phyloP scores from a whole-genome alignment of 2,113 vertebrate species.

The Stercorarius parasiticus region DNA sequence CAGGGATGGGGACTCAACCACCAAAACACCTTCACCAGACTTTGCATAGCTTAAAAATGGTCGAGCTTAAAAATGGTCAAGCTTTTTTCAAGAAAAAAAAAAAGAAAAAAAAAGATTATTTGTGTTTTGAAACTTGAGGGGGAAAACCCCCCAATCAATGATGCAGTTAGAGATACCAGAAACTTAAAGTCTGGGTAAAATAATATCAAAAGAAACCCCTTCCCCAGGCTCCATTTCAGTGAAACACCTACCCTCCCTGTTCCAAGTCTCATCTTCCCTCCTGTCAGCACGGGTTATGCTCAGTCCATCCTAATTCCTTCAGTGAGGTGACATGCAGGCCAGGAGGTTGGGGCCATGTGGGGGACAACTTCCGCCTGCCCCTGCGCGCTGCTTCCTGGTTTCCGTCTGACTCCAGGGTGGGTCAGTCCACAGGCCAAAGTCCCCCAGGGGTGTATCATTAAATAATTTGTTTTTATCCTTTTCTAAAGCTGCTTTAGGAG shows the following conservation, averaged over 20 bases:
- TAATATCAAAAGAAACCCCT: background rate
- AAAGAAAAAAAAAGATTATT: background rate
- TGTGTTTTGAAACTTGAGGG: background rate
- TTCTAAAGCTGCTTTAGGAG: background rate
- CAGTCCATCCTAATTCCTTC: background rate
- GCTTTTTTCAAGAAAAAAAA: background rate
- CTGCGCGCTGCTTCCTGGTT: background rate
- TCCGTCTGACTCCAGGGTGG: background rate
- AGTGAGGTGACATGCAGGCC: background rate
- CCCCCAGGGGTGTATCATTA: background rate
- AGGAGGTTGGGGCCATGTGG: fast-evolving
- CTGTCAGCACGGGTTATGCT: background rate
- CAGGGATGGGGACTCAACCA: no score
- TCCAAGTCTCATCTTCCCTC: background rate
- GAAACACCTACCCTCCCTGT: background rate
- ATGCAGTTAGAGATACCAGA: background rate
- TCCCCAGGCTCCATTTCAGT: background rate
- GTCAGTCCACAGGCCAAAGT: background rate
- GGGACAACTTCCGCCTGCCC: background rate
- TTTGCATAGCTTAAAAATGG: background rate
- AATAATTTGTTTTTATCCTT: background rate
- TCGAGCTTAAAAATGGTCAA: background rate
- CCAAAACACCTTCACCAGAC: no score
- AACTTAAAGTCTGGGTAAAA: background rate
- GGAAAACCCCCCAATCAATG: background rate